Base-by-base conservation (phyloP, 2,797 vertebrate genomes). In the Chromobotia macracanthus region DNA sequence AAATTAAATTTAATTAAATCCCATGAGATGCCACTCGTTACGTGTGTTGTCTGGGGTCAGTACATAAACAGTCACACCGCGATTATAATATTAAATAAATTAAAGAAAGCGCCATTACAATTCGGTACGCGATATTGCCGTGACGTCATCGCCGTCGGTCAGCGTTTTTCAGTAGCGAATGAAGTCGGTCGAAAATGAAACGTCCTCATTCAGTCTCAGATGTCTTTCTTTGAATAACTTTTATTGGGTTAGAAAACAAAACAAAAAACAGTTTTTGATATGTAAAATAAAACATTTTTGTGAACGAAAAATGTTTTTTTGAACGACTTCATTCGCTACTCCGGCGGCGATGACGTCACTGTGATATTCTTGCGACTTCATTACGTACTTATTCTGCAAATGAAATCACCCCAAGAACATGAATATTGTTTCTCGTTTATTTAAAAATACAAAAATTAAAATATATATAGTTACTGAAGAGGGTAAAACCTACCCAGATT, bases 381-480 rank as follows among this genome's bases (percentile, higher is more conserved):
- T 5, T 5, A 11, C 9, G 12, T 6, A 21, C n/a, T 41, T 41
- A 1, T 60, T 41, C 38, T 25, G 35, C 44, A 19, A 58, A 58
- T 65, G 11, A 53, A 74, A 58, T 71, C 1, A 75, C 19, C 12
- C 10, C 38, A 15, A 16, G n/a, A 18, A n/a, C 7, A 21, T 3
- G 25, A 61, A 44, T 28, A 1, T 68, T 75, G 69, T 53, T 50
- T 76, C 77, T 60, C 44, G 80, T 66, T 63, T 13, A 77, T 82
- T 84, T 82, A n/a, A 78, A 60, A 82, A 80, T 75, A 35, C 53
- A 77, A 82, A 85, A 44, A 66, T 9, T 28, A 66, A 78, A 75
- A 82, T n/a, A 63, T 48, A 79, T 15, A 51, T 18, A 58, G 21
- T 66, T 73, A 81, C 67, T 72, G 65, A 66, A 81, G 58, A 12